Percentiles rank a stretch among this genome's conserved stretches.
Conservation (phyloP, 2,888 invertebrate species). For the Lasius platythorax region DNA sequence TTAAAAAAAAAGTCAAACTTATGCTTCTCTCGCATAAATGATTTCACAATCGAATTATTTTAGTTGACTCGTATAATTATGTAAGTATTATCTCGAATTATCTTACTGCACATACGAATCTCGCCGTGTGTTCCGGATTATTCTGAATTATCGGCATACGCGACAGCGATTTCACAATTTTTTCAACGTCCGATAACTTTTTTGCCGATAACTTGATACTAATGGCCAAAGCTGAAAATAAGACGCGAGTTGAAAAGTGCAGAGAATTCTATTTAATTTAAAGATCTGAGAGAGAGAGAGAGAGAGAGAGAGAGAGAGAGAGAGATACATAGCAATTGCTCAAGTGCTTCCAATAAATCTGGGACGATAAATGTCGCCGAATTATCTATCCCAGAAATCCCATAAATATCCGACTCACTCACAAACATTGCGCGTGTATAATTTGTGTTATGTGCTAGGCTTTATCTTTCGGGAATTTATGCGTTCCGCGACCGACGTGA, state of each 20-base stretch:
- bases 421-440: slow-evolving; percentile 47
- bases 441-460: background rate
- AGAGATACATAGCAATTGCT: slow-evolving; percentile 45
- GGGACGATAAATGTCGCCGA: slow-evolving; percentile 32
- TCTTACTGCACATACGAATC: background rate
- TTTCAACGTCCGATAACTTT: slow-evolving; percentile 15
- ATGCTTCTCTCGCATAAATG: background rate
- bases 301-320: background rate
- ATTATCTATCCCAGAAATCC: slow-evolving; percentile 59
- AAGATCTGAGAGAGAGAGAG: background rate
- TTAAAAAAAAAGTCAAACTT: too few species aligned
- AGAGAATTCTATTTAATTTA: slow-evolving; percentile 26
- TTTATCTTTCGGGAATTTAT: slow-evolving; percentile 66
- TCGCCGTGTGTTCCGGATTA: background rate
- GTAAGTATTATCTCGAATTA: background rate
- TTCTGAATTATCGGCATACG: background rate
- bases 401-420: slow-evolving; percentile 61
- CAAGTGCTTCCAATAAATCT: slow-evolving; percentile 57
- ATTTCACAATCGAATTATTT: background rate
- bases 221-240: background rate
- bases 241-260: slow-evolving; percentile 1
- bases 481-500: slow-evolving; percentile 31
- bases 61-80: background rate
- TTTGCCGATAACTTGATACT: background rate
- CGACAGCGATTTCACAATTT: slow-evolving; percentile 15